Base-by-base conservation (phyloP, 1,140 invertebrate genomes). In the Campodea augens region DNA sequence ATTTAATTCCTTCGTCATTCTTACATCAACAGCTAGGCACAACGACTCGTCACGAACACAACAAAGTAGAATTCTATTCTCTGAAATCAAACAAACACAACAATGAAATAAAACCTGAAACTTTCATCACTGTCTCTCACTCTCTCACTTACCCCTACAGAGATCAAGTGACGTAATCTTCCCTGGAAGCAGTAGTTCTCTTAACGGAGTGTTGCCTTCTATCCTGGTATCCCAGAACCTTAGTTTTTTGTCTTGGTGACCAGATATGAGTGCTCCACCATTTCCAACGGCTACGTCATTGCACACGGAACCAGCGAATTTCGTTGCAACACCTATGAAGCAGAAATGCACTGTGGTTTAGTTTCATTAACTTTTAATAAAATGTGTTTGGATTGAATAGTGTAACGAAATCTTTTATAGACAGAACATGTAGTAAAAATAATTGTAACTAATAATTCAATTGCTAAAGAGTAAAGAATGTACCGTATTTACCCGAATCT, bases 231-330 rank as follows among this genome's bases (percentile, higher is more conserved):
- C 93, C 91, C 92, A 98, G 63, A 97, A 96, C 29, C 92, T 71
- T 54, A 98, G 86, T 53, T 76, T 79, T 63, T 95, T 96, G 66
- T 98, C 93, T 64, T 89, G 96, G 68, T 98, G 93, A 13, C 90
- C 91, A 53, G 90, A 95, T 48, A 98, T 90, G 49, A 97, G 86
- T 20, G 80, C 86, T 12, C 83, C 81, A 32, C 80, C 75, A 55
- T 91, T 82, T 19, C 75, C 77, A 42, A 82, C 89, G 24, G 93
- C 89, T 19, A 98, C 65, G 66, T 98, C 93, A 62, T 95, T 91
- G 62, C 92, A 96, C 57, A 81, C 89, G 5, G 90, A 96, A 18
- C 89, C 90, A 45, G 90, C 88, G 61, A 98, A 97, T 65, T 96
- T 92, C 1, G 93, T 97, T 62, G 88, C 83, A 50, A 86, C 78